phyloP scores from a whole-genome alignment of 2,113 vertebrate genomes.

The Neodontobutis hainanensis region DNA sequence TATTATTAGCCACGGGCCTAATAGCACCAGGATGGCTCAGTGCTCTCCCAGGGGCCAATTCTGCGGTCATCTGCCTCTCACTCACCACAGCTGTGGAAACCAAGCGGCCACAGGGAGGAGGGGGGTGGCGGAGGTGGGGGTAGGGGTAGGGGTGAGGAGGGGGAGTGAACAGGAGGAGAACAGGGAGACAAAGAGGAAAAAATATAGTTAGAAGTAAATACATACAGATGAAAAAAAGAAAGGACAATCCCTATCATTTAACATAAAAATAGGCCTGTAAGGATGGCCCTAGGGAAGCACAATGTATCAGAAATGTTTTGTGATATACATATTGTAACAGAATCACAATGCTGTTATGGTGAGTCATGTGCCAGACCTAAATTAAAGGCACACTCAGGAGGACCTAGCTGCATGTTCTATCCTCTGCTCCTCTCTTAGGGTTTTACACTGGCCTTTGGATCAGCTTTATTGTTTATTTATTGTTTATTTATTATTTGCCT shows the following conservation, averaged over 20 bases:
- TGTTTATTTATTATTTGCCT: too few species aligned
- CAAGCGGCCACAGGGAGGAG: constrained; percentile 66
- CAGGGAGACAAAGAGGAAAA: constrained; percentile 27
- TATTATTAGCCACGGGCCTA: constrained; percentile 88
- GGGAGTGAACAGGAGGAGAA: neutral
- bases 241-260: too few species aligned
- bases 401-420: too few species aligned
- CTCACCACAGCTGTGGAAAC: constrained; percentile 84
- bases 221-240: neutral
- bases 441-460: too few species aligned
- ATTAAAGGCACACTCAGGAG: too few species aligned
- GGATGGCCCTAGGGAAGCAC: too few species aligned
- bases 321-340: too few species aligned
- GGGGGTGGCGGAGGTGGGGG: constrained; percentile 60
- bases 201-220: constrained; percentile 39
- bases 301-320: too few species aligned
- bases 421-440: too few species aligned
- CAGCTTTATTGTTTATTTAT: too few species aligned
- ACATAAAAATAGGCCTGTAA: neutral
- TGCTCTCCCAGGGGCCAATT: constrained; percentile 84
- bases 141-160: constrained; percentile 41
- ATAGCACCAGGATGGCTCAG: constrained; percentile 88
- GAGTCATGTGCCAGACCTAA: too few species aligned
- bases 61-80: constrained; percentile 86
- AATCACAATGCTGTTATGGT: too few species aligned